phyloP scores from a whole-genome alignment of 2,888 invertebrate genomes.

The Oasisia sp. region DNA sequence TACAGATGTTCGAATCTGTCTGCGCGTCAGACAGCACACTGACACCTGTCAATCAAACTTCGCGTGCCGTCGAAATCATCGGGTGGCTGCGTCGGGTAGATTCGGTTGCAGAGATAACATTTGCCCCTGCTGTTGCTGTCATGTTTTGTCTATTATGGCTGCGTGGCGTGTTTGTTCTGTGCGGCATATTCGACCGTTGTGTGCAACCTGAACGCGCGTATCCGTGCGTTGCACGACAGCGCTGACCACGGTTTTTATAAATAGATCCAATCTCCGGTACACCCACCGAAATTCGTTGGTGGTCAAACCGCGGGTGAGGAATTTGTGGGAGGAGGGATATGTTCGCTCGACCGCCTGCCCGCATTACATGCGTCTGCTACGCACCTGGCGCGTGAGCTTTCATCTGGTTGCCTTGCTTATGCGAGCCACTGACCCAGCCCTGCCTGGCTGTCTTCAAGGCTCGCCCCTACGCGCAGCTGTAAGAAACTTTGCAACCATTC shows the following conservation, averaged over 20 bases:
- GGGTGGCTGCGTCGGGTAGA: neutral
- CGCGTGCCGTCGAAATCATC: neutral
- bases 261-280: neutral
- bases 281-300: neutral
- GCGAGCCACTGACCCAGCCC: neutral
- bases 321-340: neutral
- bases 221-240: neutral
- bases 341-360: neutral
- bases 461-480: neutral
- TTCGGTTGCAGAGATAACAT: constrained; percentile 13
- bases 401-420: neutral
- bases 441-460: neutral
- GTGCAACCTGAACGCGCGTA: neutral
- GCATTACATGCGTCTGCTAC: neutral
- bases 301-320: neutral
- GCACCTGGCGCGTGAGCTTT: neutral
- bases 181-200: neutral
- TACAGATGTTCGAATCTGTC: neutral
- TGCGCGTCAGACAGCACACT: neutral
- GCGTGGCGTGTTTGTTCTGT: neutral
- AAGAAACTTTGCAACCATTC: neutral
- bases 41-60: constrained; percentile 17
- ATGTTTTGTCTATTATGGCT: neutral
- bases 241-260: neutral
- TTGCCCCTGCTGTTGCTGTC: neutral